Percentiles rank a stretch among this genome's conserved stretches.
These are phyloP conservation scores for Phyllopteryx taeniolatus DNA, from an alignment of 2,113 vertebrate genomes.

Conservation along the genomic window DNA sequence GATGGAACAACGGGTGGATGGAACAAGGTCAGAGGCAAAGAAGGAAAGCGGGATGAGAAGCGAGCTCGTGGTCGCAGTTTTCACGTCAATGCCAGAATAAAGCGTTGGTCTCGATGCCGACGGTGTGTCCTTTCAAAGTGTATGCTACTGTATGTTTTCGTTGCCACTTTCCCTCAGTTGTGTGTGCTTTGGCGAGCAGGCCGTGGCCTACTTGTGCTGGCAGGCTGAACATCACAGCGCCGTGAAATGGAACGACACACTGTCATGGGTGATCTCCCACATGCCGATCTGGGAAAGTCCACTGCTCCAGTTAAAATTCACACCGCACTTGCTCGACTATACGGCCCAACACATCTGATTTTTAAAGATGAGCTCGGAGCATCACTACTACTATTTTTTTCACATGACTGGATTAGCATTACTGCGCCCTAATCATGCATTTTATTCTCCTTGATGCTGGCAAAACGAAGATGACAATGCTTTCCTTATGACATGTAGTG, in stretches of 20 bases:
- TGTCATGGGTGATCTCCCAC: conserved; percentile 68
- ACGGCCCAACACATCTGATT: conserved; percentile 28
- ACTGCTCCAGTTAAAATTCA: conserved; percentile 61
- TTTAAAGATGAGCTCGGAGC: conserved; percentile 4
- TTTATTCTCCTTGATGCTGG: no score
- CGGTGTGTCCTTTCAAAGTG: conserved; percentile 34
- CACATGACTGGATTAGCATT: not conserved
- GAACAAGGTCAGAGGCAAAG: conserved; percentile 12
- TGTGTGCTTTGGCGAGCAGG: conserved; percentile 48
- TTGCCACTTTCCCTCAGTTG: conserved; percentile 49
- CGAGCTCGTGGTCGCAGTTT: conserved; percentile 28
- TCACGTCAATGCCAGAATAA: conserved; percentile 21
- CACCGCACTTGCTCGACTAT: conserved; percentile 41
- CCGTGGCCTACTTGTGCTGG: conserved; percentile 70
- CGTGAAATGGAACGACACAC: conserved; percentile 70
- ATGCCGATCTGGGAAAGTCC: conserved; percentile 47
- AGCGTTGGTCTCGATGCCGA: conserved; percentile 13
- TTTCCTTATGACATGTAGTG: no score
- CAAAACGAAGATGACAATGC: no score
- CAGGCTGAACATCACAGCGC: conserved; percentile 66
- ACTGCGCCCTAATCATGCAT: not conserved
- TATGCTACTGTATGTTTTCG: conserved; percentile 47
- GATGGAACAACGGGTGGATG: not conserved
- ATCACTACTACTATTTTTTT: not conserved
- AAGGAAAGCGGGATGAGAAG: conserved; percentile 19